Evolutionary conservation across 2,113 vertebrate genomes (phyloP), one percentile per base, ranked within the genome.

Genomic region (Scomber scombrus): DNA sequence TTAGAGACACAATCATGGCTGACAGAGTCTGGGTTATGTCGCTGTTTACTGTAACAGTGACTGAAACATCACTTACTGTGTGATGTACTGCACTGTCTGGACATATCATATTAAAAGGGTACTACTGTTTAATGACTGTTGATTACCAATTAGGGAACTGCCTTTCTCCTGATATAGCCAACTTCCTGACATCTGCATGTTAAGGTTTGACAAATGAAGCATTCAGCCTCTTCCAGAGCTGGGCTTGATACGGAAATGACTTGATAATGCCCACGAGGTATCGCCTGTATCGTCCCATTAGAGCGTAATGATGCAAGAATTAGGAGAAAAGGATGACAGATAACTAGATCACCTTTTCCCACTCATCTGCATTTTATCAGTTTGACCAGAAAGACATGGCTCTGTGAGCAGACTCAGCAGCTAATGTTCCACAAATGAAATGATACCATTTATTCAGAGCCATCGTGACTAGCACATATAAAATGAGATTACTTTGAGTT

Each of bases 201-300:
- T 87, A 81, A 61, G 74, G 68, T 78, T 85, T 91, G 89, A 92
- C 75, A 89, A 91, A 91, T 91, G 71, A 80, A 84, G 86, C 80
- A 70, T 78, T 83, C 49, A 5, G 60, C 63, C 45, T 88, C 71
- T 85, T 86, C 76, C 62, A 72, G 18, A 81, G 69, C 51, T 56
- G 34, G 64, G 85, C 64, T 73, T 90, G 80, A 85, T 83, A 83
- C 43, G 16, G 74, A 91, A 92, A 91, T 90, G 62, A 84, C 73
- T 78, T 82, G 62, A 87, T 86, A 89, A 87, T 85, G 82, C 82
- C 86, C 86, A 80, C 0, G 45, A 75, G 88, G 74, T 80, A 88
- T 82, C 16, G 65, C 72, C 82, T 78, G 68, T 67, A 88, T 82
- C 51, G 11, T 88, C 89, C 86, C 80, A 89, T 93, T 86, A 91